These are phyloP conservation scores for Nemopilema nomurai DNA, from an alignment of 30 jellyfish, hydroid and myxozoan genomes.

Conservation along the genomic window DNA sequence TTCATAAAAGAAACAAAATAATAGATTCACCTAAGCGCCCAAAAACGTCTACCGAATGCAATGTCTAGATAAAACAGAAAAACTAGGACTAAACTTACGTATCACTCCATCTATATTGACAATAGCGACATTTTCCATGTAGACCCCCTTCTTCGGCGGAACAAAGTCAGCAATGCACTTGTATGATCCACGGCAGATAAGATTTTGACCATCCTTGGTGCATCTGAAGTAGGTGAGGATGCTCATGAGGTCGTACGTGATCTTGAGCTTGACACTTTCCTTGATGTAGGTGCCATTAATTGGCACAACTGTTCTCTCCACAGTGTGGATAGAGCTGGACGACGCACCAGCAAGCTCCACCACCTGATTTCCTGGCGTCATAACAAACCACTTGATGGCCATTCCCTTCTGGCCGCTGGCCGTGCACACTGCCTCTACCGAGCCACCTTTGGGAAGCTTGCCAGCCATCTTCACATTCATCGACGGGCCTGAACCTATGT, in stretches of 20 bases:
- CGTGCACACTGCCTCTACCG: constrained; percentile 37
- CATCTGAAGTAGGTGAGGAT: constrained; percentile 46
- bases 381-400: constrained; percentile 54
- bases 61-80: too few relatives aligned
- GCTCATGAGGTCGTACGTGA: constrained; percentile 49
- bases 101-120: constrained; percentile 45
- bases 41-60: too few relatives aligned
- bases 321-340: constrained; percentile 13
- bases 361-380: constrained; percentile 35
- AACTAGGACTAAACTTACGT: constrained; percentile 28
- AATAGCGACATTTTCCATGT: constrained; percentile 47
- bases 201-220: constrained; percentile 16
- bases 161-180: constrained; percentile 49
- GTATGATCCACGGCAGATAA: constrained; percentile 46
- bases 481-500: constrained; percentile 47
- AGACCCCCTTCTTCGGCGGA: constrained; percentile 52
- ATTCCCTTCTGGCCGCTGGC: constrained; percentile 49
- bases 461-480: constrained; percentile 52
- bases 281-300: constrained; percentile 16
- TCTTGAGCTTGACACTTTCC: constrained; percentile 48
- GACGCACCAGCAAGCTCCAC: constrained; percentile 32
- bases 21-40: too few relatives aligned
- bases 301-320: constrained; percentile 8
- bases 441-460: constrained; percentile 54
- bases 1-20: too few relatives aligned